These are phyloP conservation scores for Malurus elegans DNA, from an alignment of 2,113 vertebrate genomes.

Conservation along the genomic window DNA sequence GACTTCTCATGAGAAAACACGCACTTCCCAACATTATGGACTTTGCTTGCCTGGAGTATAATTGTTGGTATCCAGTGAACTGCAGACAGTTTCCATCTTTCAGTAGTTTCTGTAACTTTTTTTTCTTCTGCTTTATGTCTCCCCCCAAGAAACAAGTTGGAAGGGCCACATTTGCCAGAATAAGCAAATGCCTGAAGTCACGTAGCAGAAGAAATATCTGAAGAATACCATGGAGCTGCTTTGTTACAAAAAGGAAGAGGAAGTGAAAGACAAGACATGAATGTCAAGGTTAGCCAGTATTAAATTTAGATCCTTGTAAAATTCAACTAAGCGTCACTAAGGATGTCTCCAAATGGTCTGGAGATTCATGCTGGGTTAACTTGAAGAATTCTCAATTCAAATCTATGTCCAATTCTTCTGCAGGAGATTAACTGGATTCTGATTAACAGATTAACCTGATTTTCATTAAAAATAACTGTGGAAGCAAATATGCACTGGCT, in stretches of 20 bases:
- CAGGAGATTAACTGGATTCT: neutral
- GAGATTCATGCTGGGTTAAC: neutral
- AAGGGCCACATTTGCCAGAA: neutral
- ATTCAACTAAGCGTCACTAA: neutral
- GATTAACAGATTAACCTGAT: neutral
- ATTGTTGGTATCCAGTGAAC: conserved; percentile 35
- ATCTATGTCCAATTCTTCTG: neutral
- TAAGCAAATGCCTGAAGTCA: neutral
- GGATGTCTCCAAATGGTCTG: neutral
- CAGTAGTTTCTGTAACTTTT: neutral
- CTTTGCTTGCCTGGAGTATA: neutral
- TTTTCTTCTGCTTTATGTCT: neutral
- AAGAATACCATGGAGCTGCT: neutral
- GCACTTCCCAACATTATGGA: neutral
- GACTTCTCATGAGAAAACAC: conserved; percentile 50
- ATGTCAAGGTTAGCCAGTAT: neutral
- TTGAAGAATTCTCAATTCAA: neutral
- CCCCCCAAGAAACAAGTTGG: neutral
- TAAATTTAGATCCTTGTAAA: neutral
- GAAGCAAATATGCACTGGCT: neutral
- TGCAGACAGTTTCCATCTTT: conserved; percentile 29
- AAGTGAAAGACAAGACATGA: neutral
- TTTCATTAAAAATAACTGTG: neutral
- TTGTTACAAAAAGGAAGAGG: neutral
- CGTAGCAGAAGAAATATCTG: neutral